Evolutionary conservation across 2,113 vertebrate genomes (phyloP).

Genomic region (Nyctibius bracteatus): DNA sequence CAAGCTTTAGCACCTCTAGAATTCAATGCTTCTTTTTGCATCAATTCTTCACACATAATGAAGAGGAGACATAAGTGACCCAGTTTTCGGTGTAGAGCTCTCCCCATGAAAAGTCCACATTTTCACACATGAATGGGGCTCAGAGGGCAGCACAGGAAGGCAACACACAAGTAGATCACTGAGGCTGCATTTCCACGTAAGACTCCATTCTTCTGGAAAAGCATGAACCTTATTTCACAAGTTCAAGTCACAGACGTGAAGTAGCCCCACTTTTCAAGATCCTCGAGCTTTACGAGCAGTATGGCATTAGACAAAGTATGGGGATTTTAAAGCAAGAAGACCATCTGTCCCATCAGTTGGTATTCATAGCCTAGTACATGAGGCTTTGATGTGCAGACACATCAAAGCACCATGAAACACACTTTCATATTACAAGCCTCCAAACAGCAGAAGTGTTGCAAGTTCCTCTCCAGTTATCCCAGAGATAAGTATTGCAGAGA

Average conservation of each 20-base stretch:
- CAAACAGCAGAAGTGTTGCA: not conserved
- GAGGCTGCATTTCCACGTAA: not conserved
- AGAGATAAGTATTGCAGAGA: not conserved
- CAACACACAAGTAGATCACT: not conserved
- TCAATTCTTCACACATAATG: not conserved
- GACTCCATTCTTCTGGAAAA: not conserved
- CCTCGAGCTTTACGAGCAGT: not conserved
- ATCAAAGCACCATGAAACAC: not conserved
- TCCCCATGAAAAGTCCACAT: not conserved
- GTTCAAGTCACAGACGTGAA: not conserved
- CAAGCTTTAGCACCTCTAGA: not conserved
- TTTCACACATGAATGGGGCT: accelerated
- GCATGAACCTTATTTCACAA: not conserved
- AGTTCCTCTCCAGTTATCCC: not conserved
- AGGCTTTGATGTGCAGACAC: not conserved
- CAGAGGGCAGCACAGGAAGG: not conserved
- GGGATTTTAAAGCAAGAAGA: not conserved
- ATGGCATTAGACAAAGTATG: not conserved
- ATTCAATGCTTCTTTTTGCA: not conserved
- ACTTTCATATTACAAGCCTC: not conserved
- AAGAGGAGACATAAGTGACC: not conserved
- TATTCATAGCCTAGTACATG: not conserved
- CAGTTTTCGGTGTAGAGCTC: not conserved
- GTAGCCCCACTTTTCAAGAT: not conserved
- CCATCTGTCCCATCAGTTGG: not conserved